A percentile compares a stretch with the other conserved stretches of the same genome.
These are phyloP conservation scores for Chloromyia formosa DNA, from an alignment of 2,888 invertebrate species.

Conservation along the genomic window DNA sequence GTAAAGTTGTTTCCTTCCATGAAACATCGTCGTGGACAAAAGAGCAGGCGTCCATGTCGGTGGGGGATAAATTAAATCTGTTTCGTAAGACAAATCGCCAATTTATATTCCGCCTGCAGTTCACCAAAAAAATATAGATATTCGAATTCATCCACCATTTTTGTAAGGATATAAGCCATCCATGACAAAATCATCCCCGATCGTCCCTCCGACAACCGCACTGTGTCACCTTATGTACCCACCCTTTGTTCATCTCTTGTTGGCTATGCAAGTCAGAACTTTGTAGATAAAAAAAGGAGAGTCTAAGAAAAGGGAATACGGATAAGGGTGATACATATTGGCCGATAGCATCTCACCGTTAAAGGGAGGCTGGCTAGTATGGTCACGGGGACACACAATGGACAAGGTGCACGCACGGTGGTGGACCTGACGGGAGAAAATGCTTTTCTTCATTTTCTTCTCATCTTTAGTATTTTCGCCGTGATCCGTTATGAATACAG, in stretches of 20 bases:
- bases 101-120: conserved; percentile 50
- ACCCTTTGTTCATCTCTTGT: not conserved
- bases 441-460: conserved; percentile 48
- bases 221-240: not conserved
- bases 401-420: conserved; percentile 33
- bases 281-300: conserved; percentile 32
- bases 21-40: not conserved
- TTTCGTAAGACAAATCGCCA: conserved; percentile 50
- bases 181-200: not conserved
- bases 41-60: not conserved
- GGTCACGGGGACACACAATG: conserved; percentile 15
- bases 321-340: conserved; percentile 11
- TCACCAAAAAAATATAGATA: conserved; percentile 49
- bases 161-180: conserved; percentile 34
- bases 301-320: conserved; percentile 10
- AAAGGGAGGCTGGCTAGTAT: not conserved
- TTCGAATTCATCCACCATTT: conserved; percentile 46
- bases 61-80: conserved; percentile 47
- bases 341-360: conserved; percentile 10
- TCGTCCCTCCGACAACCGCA: conserved; percentile 18
- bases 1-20: not conserved
- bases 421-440: conserved; percentile 36
- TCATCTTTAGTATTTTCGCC: conserved; percentile 48
- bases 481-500: conserved; percentile 50
- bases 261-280: conserved; percentile 31